phyloP scores from a whole-genome alignment of 35 echinoderm and acorn worm genomes.

The Lytechinus pictus region DNA sequence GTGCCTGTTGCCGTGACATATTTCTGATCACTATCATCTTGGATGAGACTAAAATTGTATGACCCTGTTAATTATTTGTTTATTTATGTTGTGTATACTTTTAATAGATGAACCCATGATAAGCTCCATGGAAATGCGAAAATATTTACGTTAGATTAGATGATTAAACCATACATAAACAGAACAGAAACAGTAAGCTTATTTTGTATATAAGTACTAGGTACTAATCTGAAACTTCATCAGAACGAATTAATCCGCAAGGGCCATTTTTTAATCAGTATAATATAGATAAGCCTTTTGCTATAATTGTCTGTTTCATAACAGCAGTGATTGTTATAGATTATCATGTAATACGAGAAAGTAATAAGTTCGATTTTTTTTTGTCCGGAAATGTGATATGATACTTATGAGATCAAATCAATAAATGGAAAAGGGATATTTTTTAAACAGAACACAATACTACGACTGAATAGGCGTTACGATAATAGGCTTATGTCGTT shows the following conservation, averaged over 20 bases:
- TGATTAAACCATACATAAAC: not conserved
- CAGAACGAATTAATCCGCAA: not conserved
- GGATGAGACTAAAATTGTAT: not conserved
- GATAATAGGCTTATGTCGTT: too few species aligned
- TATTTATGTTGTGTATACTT: not conserved
- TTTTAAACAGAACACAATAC: too few species aligned
- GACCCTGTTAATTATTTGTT: not conserved
- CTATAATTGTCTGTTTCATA: not conserved
- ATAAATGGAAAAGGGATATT: not conserved
- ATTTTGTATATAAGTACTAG: not conserved
- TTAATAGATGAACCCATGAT: not conserved
- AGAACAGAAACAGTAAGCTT: not conserved
- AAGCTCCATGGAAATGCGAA: not conserved
- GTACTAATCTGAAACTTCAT: not conserved
- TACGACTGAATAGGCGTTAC: too few species aligned
- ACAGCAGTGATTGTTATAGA: not conserved
- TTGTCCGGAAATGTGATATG: not conserved
- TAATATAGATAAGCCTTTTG: not conserved
- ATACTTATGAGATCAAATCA: not conserved
- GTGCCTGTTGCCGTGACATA: not conserved
- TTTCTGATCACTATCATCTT: not conserved
- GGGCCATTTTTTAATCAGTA: not conserved
- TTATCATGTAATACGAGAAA: not conserved
- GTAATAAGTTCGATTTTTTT: not conserved
- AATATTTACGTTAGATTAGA: not conserved